A percentile compares a stretch with the other conserved stretches of the same genome.
Evolutionary conservation across 2,113 vertebrate species (phyloP).

Genomic region (Nibea coibor): DNA sequence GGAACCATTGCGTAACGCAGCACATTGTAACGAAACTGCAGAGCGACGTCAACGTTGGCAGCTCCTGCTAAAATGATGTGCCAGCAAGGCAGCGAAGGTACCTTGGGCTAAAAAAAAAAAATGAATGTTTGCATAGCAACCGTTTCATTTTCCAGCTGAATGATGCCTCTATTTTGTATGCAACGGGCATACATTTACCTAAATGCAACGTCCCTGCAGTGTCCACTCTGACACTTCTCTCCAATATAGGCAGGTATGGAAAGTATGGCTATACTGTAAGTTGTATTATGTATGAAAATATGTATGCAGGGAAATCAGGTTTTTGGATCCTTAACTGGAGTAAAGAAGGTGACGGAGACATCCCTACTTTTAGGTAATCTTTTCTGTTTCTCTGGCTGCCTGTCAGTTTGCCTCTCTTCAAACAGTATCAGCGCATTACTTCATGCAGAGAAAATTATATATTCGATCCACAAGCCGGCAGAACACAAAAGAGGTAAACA

Average conservation of each 20-base stretch:
- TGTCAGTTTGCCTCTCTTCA: constrained; percentile 50
- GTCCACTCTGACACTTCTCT: not conserved
- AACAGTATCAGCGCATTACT: constrained; percentile 36
- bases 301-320: not conserved
- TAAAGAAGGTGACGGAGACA: not conserved
- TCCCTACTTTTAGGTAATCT: constrained; percentile 13
- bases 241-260: not conserved
- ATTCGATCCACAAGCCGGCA: constrained; percentile 34
- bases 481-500: constrained; percentile 55
- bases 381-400: constrained; percentile 23
- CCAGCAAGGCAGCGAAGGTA: not conserved
- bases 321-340: not conserved
- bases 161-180: not conserved
- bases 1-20: not conserved
- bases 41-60: not conserved
- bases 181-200: not conserved
- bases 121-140: not conserved
- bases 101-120: not conserved
- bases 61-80: not conserved
- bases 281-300: not conserved
- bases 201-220: not conserved
- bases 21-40: not conserved
- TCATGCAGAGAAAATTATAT: constrained; percentile 64
- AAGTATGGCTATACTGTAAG: not conserved
- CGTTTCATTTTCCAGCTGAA: not conserved